These are phyloP conservation scores for Halichoerus grypus DNA, from an alignment of 2,113 vertebrate genomes.

Conservation along the genomic window DNA sequence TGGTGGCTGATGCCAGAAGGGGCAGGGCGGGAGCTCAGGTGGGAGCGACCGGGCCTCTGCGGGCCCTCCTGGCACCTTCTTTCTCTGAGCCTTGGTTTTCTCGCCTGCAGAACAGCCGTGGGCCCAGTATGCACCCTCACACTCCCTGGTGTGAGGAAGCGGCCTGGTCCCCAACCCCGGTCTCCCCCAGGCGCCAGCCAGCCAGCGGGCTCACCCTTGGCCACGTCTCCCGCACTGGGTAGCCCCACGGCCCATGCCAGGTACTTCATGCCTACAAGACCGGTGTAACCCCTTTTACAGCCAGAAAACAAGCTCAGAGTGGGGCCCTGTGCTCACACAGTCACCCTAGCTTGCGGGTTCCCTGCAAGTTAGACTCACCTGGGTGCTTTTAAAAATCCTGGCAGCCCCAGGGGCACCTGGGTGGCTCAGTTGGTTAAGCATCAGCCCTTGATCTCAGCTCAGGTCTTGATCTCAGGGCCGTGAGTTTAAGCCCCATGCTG, in stretches of 20 bases:
- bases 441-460: neutral
- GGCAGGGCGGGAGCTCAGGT: too few species aligned
- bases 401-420: too few species aligned
- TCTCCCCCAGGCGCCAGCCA: neutral
- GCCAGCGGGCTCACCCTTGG: rapidly evolving
- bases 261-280: neutral
- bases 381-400: neutral
- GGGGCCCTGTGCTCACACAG: neutral
- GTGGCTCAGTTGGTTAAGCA: neutral
- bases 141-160: neutral
- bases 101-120: rapidly evolving
- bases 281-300: neutral
- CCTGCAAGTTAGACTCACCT: neutral
- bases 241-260: neutral
- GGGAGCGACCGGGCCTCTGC: neutral
- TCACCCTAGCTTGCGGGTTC: neutral
- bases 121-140: too few species aligned
- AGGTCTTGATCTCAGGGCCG: neutral
- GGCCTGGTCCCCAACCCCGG: neutral
- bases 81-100: neutral
- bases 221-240: rapidly evolving
- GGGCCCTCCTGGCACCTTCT: neutral
- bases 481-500: neutral
- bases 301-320: neutral
- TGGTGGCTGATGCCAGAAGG: neutral